A percentile compares a stretch with the other conserved stretches of the same genome.
Evolutionary conservation across 2,797 vertebrate species (phyloP).

Genomic region (Alfaro cultratus): DNA sequence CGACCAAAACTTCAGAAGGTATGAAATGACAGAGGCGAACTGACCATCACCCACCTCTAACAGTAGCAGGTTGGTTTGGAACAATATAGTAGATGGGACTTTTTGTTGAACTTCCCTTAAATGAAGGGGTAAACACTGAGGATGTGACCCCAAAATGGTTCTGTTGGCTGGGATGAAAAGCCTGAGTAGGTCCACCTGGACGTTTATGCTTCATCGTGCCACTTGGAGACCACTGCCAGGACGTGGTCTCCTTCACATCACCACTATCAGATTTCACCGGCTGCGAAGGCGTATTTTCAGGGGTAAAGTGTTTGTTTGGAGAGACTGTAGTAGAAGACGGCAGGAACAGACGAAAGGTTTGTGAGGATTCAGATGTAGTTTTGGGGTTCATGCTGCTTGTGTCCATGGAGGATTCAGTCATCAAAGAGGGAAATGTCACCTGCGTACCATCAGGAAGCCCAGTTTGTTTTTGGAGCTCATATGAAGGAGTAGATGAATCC

Average conservation of each 20-base stretch:
- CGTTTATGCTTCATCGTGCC: constrained; percentile 2
- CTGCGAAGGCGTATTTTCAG: constrained; percentile 5
- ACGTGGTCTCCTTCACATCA: background rate
- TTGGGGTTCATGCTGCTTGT: background rate
- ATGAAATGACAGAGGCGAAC: background rate
- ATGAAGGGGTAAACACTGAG: constrained; percentile 9
- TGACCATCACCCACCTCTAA: constrained; percentile 68
- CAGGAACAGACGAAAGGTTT: background rate
- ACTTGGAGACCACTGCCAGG: constrained; percentile 8
- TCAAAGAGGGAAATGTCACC: background rate
- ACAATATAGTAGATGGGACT: constrained; percentile 73
- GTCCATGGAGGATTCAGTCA: constrained; percentile 2
- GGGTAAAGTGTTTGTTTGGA: constrained; percentile 15
- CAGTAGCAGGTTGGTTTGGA: constrained; percentile 68
- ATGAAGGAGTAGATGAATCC: constrained; percentile 7
- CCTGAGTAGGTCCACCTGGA: constrained; percentile 15
- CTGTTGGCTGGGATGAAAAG: constrained; percentile 6
- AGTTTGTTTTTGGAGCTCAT: constrained; percentile 15
- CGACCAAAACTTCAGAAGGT: background rate
- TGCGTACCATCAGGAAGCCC: background rate
- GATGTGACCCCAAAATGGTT: background rate
- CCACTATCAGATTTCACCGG: constrained; percentile 11
- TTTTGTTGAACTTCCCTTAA: constrained; percentile 23
- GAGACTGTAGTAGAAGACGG: background rate
- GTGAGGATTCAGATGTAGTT: background rate